Evolutionary conservation across 2,113 vertebrate species (phyloP).

Genomic region (Atrichornis clamosus): DNA sequence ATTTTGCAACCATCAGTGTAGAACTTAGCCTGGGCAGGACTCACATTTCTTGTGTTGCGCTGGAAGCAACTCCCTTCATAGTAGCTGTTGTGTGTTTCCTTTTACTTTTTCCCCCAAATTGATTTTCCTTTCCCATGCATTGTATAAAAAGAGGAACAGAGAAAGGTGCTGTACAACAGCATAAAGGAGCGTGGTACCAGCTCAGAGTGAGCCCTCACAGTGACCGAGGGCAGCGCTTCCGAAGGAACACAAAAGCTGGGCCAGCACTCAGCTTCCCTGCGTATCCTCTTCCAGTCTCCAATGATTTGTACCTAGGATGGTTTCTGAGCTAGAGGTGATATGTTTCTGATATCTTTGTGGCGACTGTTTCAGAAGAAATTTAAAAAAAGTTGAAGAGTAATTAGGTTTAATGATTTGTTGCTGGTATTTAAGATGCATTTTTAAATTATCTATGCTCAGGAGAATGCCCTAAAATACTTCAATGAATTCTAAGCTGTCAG

Average conservation of each 20-base stretch:
- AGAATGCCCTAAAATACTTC: not conserved
- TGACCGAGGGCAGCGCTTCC: not conserved
- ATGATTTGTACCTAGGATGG: not conserved
- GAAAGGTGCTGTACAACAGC: not conserved
- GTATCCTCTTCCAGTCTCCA: not conserved
- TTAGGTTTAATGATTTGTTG: not conserved
- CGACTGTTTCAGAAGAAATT: not conserved
- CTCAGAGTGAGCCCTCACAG: not conserved
- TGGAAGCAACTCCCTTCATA: not conserved
- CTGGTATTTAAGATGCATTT: not conserved
- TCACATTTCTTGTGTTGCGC: not conserved
- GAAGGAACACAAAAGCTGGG: not conserved
- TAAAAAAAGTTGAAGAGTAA: not conserved
- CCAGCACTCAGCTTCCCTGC: not conserved
- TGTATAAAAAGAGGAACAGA: not conserved
- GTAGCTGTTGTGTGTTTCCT: not conserved
- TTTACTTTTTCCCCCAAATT: not conserved
- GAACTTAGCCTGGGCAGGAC: not conserved
- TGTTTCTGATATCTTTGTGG: not conserved
- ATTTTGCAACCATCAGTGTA: not conserved
- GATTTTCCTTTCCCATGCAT: not conserved
- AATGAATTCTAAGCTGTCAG: conserved; percentile 6
- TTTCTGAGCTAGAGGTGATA: not conserved
- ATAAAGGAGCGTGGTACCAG: not conserved
- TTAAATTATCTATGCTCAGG: not conserved